Evolutionary conservation across 1,140 invertebrate genomes (phyloP), one percentile per base, ranked within the genome.

Genomic region (Anoplolepis gracilipes): DNA sequence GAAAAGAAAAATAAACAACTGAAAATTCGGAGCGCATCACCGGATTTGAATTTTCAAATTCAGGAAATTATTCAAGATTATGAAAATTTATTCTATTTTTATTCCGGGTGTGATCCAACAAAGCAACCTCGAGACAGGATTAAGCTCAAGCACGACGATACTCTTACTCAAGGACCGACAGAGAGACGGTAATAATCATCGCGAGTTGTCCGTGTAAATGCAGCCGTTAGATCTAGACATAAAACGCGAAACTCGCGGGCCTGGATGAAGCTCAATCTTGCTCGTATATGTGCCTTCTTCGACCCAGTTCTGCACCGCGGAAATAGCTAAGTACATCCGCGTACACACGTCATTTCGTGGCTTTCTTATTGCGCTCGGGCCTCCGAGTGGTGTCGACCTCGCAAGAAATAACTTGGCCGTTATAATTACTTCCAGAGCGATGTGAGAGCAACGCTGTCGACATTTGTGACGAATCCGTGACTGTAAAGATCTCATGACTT

Each of bases 311-410:
- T 79, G 84, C 36, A 90, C 36, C 85, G 89, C 88, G 89, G 88
- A 88, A 90, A 90, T 90, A 90, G 86, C 89, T 85, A 87, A 85
- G 88, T 86, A 89, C 79, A 89, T 89, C 77, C 77, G 64, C 76
- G 64, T 81, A 76, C 22, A 67, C 42, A 42, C 53, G 28, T 81
- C 30, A 42, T 33, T 39, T 85, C 77, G 88, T 55, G 64, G 64
- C 65, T 82, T 84, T 90, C 89, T 90, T 87, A 85, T 90, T 90
- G 82, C 89, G 22, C 67, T 62, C 57, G 72, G 59, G 82, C 46
- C 65, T 84, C 55, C n/a, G 28, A 30, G 67, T 77, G 85, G 61
- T 42, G 65, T 67, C 85, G 78, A 84, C 73, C 78, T 62, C 81
- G 73, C 87, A 85, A 86, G 88, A 89, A 89, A 89, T 89, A 89